These are phyloP conservation scores for Aphis craccivora DNA, from an alignment of 1,140 invertebrate species.

Conservation along the genomic window DNA sequence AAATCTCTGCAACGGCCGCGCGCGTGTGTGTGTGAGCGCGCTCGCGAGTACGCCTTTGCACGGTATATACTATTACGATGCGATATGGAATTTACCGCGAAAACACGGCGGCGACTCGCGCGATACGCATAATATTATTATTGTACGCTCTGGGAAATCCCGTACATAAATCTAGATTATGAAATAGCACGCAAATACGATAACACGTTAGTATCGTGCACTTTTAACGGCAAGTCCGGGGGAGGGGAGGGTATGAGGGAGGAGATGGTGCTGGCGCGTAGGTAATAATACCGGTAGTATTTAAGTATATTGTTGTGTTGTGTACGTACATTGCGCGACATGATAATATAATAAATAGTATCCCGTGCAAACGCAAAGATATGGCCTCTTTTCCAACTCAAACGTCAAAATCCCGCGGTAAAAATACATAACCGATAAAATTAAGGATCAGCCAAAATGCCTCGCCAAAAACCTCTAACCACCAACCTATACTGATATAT, in stretches of 20 bases:
- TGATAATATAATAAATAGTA: not conserved
- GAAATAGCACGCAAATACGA: conserved; percentile 21
- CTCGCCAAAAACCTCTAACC: not conserved
- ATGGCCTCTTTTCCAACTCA: too few relatives aligned
- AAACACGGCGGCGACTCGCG: not conserved
- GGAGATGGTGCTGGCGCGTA: not conserved
- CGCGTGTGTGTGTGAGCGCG: not conserved
- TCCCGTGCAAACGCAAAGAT: not conserved
- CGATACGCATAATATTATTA: not conserved
- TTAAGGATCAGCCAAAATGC: not conserved
- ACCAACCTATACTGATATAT: not conserved
- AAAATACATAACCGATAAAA: not conserved
- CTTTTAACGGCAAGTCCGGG: not conserved
- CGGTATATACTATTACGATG: not conserved
- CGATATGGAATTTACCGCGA: not conserved
- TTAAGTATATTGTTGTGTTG: not conserved
- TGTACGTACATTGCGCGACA: not conserved
- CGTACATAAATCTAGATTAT: conserved; percentile 52
- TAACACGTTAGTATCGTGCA: conserved; percentile 10
- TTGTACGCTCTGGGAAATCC: conserved; percentile 26
- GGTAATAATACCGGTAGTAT: not conserved
- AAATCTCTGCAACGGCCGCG: not conserved
- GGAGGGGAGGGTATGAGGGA: not conserved
- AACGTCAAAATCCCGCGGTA: not conserved
- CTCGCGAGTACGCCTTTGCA: not conserved